Evolutionary conservation across 2,888 invertebrate species (phyloP).

Genomic region (Melanotus villosus): DNA sequence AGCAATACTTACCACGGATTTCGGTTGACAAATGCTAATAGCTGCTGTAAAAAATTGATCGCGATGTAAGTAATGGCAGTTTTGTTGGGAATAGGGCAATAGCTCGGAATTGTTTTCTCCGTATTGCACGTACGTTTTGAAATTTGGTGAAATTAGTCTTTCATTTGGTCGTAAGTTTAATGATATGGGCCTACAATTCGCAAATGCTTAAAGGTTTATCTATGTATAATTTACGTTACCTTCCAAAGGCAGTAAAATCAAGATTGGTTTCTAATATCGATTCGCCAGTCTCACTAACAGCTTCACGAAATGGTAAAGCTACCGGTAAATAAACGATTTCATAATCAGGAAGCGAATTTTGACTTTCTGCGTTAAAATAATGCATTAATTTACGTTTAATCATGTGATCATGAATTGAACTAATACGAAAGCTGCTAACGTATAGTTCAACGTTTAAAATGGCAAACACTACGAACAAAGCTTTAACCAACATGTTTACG

Average conservation of each 20-base stretch:
- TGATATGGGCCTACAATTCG: slow-evolving; percentile 71
- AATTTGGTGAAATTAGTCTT: slow-evolving; percentile 73
- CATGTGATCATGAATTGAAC: slow-evolving; percentile 65
- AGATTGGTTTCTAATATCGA: slow-evolving; percentile 70
- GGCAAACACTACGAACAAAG: not conserved
- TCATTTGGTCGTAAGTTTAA: slow-evolving; percentile 76
- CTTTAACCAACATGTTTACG: slow-evolving; percentile 8
- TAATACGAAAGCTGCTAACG: not conserved
- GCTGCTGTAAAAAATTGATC: slow-evolving; percentile 75
- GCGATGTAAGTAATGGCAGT: slow-evolving; percentile 78
- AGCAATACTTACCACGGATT: slow-evolving; percentile 72
- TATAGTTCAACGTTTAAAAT: not conserved
- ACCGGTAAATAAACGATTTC: slow-evolving; percentile 76
- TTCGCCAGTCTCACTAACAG: slow-evolving; percentile 62
- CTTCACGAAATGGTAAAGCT: slow-evolving; percentile 67
- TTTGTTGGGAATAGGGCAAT: slow-evolving; percentile 61
- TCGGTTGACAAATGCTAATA: slow-evolving; percentile 77
- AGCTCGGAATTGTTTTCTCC: slow-evolving; percentile 64
- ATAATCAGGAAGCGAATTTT: slow-evolving; percentile 70
- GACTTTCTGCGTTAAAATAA: slow-evolving; percentile 65
- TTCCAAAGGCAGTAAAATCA: slow-evolving; percentile 75
- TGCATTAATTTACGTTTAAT: slow-evolving; percentile 66
- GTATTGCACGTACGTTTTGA: slow-evolving; percentile 73
- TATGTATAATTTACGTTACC: slow-evolving; percentile 64
- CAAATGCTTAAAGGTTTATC: no score